Base-by-base conservation (phyloP, 1,140 invertebrate genomes). In the Dinothrombium tinctorium region DNA sequence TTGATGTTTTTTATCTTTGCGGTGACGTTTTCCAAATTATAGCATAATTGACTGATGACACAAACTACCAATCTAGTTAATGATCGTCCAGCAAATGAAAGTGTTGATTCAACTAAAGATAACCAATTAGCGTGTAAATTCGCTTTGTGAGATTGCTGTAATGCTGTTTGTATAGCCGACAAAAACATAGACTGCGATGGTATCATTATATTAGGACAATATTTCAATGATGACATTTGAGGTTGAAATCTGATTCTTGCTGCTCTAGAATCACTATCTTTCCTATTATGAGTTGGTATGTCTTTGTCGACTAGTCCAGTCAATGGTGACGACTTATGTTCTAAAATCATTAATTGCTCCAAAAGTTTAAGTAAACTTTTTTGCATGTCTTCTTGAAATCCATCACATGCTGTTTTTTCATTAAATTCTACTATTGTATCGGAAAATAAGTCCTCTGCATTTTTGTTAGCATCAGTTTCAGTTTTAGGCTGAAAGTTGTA, bases 121-220 rank as follows among this genome's bases (percentile, higher is more conserved):
- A 79, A 67, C 76, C 79, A 83, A 50, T 79, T 74, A 42, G 72
- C 67, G 56, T 79, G 76, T 46, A 79, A 53, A 53, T 75, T 68
- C 49, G 75, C 60, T 60, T 51, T 47, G 33, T 63, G 59, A 20
- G 55, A 51, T 42, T 65, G 64, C 43, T 64, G 63, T 4, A 87
- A 59, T 14, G 80, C 80, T 50, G 69, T 76, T 33, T 82, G 57
- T 39, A 87, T 68, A 31, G 77, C 75, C 19, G 75, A 69, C 15
- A 84, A 57, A 53, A 90, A 86, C 69, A 89, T 78, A 15, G 76
- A 69, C 56, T 89, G 81, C 51, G 79, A 71, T 25, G 74, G 70
- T 46, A 80, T 73, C 21, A 71, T 54, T 28, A 71, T 63, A 22
- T 47, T 47, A 5, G 43, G 43, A 29, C 26, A 42, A 24, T 48